A percentile compares a stretch with the other conserved stretches of the same genome.
These are phyloP conservation scores for Coleophora flavipennella DNA, from an alignment of 2,888 invertebrate species.

Conservation along the genomic window DNA sequence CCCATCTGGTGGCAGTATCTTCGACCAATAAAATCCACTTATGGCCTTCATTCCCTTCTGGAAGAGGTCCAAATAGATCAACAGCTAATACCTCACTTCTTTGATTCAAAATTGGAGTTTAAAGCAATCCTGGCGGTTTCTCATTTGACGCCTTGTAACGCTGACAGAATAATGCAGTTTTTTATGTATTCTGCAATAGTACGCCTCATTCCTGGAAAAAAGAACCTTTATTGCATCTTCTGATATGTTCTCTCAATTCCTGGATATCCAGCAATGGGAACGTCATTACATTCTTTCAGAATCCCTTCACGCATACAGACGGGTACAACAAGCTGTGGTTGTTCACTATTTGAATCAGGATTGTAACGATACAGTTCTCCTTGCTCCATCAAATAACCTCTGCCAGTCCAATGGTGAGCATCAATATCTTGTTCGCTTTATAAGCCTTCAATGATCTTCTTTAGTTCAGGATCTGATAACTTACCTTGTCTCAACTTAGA, in stretches of 20 bases:
- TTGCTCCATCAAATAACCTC: neutral
- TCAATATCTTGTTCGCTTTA: neutral
- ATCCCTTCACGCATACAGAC: neutral
- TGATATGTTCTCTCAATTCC: constrained; percentile 8
- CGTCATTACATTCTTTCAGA: constrained; percentile 7
- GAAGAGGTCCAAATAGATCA: neutral
- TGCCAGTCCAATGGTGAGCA: neutral
- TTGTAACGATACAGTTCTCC: neutral
- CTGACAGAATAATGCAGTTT: no score
- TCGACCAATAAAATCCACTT: neutral
- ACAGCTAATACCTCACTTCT: neutral
- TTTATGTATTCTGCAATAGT: neutral
- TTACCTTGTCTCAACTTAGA: neutral
- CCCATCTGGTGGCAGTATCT: neutral
- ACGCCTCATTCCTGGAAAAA: constrained; percentile 2
- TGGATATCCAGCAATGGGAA: constrained; percentile 10
- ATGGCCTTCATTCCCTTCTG: neutral
- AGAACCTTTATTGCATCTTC: constrained; percentile 1
- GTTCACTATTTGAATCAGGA: neutral
- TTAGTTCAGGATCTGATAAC: neutral
- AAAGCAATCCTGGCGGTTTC: neutral
- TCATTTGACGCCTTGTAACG: no score
- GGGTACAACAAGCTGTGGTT: constrained; percentile 3
- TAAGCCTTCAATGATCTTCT: neutral
- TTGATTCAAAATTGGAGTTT: neutral